Evolutionary conservation across 2,888 invertebrate species (phyloP).

Genomic region (Drosophila antonietae): DNA sequence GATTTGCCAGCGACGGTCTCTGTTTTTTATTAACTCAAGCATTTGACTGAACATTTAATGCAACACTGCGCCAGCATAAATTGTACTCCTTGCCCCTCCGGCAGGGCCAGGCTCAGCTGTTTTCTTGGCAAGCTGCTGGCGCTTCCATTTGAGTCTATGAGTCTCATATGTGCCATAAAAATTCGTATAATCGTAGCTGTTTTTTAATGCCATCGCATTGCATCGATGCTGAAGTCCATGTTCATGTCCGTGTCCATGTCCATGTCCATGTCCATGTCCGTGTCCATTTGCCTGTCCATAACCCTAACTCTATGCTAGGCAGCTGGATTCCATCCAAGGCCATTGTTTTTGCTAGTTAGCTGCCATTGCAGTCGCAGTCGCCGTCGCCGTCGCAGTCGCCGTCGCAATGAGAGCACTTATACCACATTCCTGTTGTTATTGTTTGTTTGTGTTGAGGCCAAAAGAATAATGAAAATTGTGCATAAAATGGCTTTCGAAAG

Average conservation of each 20-base stretch:
- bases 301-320: constrained; percentile 46
- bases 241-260: background rate
- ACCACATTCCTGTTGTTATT: background rate
- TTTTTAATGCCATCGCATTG: constrained; percentile 46
- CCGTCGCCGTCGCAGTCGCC: no score
- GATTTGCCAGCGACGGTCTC: constrained; percentile 42
- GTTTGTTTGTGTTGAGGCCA: constrained; percentile 52
- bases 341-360: constrained; percentile 74
- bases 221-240: constrained; percentile 14
- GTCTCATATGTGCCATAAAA: constrained; percentile 80
- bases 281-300: constrained; percentile 15
- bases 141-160: constrained; percentile 59
- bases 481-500: constrained; percentile 33
- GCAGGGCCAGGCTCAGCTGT: background rate
- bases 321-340: constrained; percentile 76
- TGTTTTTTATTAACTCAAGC: constrained; percentile 72
- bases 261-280: constrained; percentile 6
- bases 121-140: constrained; percentile 51
- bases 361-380: constrained; percentile 54
- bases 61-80: constrained; percentile 78
- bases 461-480: constrained; percentile 61
- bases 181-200: constrained; percentile 69
- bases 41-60: constrained; percentile 78
- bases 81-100: constrained; percentile 28
- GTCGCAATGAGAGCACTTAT: constrained; percentile 36